Conservation (phyloP, 2,113 vertebrate genomes). For the Nanger granti region DNA sequence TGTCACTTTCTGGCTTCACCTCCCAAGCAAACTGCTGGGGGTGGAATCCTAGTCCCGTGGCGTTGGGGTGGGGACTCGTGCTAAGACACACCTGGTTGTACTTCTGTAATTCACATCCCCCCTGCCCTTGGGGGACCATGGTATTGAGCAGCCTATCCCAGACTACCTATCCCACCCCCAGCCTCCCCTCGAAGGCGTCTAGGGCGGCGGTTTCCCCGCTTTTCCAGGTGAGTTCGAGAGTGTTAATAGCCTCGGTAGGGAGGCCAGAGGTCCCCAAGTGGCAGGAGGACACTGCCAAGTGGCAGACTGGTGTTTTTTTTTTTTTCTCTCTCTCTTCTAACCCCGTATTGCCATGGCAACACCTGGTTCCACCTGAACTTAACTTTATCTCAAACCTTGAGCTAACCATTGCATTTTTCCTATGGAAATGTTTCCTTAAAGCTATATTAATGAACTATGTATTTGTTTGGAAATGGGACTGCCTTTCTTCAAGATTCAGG, state of each 20-base stretch:
- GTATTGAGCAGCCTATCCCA: not conserved
- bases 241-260: not conserved
- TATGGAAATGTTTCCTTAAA: not conserved
- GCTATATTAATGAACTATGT: not conserved
- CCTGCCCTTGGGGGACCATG: not conserved
- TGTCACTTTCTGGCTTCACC: not conserved
- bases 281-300: not conserved
- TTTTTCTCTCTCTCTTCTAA: not conserved
- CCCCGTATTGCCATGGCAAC: not conserved
- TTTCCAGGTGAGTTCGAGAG: not conserved
- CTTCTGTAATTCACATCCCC: not conserved
- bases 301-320: not conserved
- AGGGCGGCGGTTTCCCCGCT: not conserved
- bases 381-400: not conserved
- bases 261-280: not conserved
- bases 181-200: not conserved
- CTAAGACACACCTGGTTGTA: not conserved
- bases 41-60: not conserved
- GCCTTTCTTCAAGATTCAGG: not conserved
- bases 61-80: not conserved
- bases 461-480: not conserved
- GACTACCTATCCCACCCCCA: not conserved
- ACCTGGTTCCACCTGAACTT: not conserved
- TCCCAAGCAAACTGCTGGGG: not conserved
- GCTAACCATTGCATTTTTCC: not conserved